Base-by-base conservation (phyloP, 35 echinoderm and acorn worm genomes). In the Amphiura filiformis region DNA sequence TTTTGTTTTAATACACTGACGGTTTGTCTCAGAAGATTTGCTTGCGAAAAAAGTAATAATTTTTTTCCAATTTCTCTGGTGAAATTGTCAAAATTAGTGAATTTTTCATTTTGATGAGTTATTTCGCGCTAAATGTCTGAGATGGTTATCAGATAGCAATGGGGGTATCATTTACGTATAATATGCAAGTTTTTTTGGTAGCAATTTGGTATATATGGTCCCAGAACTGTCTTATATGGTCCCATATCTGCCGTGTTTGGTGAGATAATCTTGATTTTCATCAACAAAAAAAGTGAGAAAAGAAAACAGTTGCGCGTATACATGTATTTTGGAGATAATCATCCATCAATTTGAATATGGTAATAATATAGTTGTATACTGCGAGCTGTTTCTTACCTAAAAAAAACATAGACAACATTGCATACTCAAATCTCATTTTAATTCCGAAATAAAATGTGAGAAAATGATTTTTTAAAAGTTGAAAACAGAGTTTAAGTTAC, bases 321-420 rank as follows among this genome's bases (percentile, higher is more conserved):
- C 61, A 70, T 70, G 61, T 70, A 70, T 70, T 70, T 70, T 70
- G 61, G 61, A 70, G 61, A 70, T 70, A 70, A 70, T 70, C 61
- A 70, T 70, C 61, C 28, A n/a, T 70, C 61, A 70, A 70, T 70
- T 70, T 70, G 61, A 70, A 70, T 70, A 70, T 70, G 61, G 61
- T 70, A 70, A 70, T 70, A n/a, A 23, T 2, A 26, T 11, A 2
- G 61, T 5, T 13, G 61, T 15, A 23, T 23, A 70, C 61, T 26
- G 61, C 26, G 26, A 70, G 61, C 61, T 70, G 26, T 26, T 47
- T n/a, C n/a, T n/a, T 17, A 47, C 5, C 41, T 47, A 47, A 47
- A 17, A 47, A n/a, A n/a, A n/a, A n/a, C n/a, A 4, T 47, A 70
- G 2, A 70, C 61, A 11, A 70, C 28, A 70, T 70, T n/a, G 61